Base-by-base conservation (phyloP, 1,140 invertebrate genomes). In the Tetramorium parvispinum region DNA sequence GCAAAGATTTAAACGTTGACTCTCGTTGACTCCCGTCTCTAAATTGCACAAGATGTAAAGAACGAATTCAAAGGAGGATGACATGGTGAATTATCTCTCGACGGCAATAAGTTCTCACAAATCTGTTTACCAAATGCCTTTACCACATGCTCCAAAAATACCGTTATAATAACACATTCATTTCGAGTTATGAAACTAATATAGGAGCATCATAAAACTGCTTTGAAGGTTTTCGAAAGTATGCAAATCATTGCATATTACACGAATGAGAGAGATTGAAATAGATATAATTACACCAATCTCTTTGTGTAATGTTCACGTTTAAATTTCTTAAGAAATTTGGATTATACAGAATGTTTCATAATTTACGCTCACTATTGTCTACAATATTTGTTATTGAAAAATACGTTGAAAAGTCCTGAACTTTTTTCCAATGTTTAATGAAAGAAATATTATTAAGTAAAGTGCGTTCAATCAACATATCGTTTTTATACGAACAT, bases 41-140 rank as follows among this genome's bases (percentile, higher is more conserved):
- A 59, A 24, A 11, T 59, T 59, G 53, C 21, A 24, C 57, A 40
- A 43, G 18, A 40, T 57, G 6, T 55, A 6, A 3, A 73, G 32
- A 21, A 73, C 18, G n/a, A 13, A 75, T 59, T 59, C 21, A 7
- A 43, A 43, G 51, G 4, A 40, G 1, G 11, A 21, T 57, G 32
- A 53, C 10, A 18, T 2, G 18, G 16, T 10, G 10, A 27, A 73
- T 73, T 73, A 53, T 73, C 68, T 51, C 16, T 71, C 1, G 11
- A 53, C 18, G 2, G 27, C 16, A 71, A 10, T 53, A 73, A 73
- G 32, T 8, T 71, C 53, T 46, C 24, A 21, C 16, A 16, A 27
- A 73, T 73, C 27, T 71, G 49, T 71, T 71, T 71, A 71, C 27
- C 27, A 37, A 71, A 73, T 53, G 40, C n/a, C 16, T 32, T 18